phyloP scores from a whole-genome alignment of 2,113 vertebrate genomes.

The Cephalopterus ornatus region DNA sequence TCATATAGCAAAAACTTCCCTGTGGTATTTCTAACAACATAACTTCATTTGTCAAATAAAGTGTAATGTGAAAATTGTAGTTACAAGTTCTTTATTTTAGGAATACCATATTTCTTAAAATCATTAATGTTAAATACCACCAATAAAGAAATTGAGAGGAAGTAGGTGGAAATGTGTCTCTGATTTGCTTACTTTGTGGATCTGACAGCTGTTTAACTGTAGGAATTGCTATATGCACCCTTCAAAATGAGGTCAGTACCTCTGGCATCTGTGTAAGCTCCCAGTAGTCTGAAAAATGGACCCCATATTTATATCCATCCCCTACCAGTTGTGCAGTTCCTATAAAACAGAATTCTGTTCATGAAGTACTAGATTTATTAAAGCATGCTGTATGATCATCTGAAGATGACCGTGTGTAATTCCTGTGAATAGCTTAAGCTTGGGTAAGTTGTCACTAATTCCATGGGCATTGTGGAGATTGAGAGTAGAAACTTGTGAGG shows the following conservation, averaged over 20 bases:
- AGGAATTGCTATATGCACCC: not conserved
- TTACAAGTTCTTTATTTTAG: not conserved
- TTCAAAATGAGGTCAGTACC: not conserved
- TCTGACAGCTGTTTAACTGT: not conserved
- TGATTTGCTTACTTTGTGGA: not conserved
- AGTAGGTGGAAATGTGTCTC: not conserved
- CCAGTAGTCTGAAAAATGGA: not conserved
- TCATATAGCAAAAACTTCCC: not conserved
- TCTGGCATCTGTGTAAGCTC: not conserved
- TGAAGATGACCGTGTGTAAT: not conserved
- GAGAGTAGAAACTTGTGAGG: not conserved
- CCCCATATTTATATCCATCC: not conserved
- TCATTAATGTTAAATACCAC: not conserved
- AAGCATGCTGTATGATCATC: not conserved
- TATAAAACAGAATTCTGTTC: not conserved
- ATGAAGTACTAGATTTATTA: not conserved
- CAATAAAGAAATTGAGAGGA: not conserved
- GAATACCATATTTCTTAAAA: not conserved
- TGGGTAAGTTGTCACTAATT: not conserved
- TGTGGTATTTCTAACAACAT: not conserved
- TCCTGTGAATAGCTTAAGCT: not conserved
- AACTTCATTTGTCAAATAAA: not conserved
- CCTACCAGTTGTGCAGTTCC: not conserved
- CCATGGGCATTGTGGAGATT: not conserved
- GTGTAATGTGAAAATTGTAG: not conserved